Evolutionary conservation across 35 echinoderm and acorn worm species (phyloP), one percentile per base, ranked within the genome.

Genomic region (Lytechinus pictus): DNA sequence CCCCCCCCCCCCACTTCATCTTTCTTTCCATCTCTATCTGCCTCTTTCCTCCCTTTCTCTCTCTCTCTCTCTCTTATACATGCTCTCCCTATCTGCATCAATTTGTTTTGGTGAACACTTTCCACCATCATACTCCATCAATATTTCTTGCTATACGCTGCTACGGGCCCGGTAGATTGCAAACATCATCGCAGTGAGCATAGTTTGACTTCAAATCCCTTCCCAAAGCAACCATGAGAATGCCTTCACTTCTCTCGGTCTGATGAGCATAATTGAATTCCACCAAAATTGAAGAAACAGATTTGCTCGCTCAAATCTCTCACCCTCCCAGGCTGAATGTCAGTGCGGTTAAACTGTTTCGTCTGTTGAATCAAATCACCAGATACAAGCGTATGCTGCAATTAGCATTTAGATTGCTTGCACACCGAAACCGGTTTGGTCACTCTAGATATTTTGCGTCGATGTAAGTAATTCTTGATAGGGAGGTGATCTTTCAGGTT

Each of bases 281-380:
- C 21, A 6, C 66, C 66, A 27, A 79, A n/a, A 79, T 79, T 79
- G 66, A 79, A 79, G 66, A 79, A 79, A 79, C 66, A 79, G 66
- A 79, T 79, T 79, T 79, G 66, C 66, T 79, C n/a, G 33, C 66
- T 79, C 19, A 79, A 79, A 79, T 79, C 66, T 79, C 66, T 79
- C 66, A 79, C 66, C n/a, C 66, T 79, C 66, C n/a, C 66, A 24
- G 66, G 66, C 66, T 79, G 66, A 24, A 19, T 79, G 66, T 79
- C 66, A 79, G 66, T 16, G 66, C 66, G 66, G 66, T 79, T 79
- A 79, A 79, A 79, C 66, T 16, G 66, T 79, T 79, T 79, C 16
- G 66, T 79, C 66, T 79, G 66, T 79, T 16, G 66, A 79, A 79
- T 79, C 66, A 79, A 24, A 79, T 24, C 66, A 24, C 66, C 21